Percentiles rank a stretch among this genome's conserved stretches.
phyloP scores from a whole-genome alignment of 2,888 invertebrate genomes.

The Standfussiana lucernea region DNA sequence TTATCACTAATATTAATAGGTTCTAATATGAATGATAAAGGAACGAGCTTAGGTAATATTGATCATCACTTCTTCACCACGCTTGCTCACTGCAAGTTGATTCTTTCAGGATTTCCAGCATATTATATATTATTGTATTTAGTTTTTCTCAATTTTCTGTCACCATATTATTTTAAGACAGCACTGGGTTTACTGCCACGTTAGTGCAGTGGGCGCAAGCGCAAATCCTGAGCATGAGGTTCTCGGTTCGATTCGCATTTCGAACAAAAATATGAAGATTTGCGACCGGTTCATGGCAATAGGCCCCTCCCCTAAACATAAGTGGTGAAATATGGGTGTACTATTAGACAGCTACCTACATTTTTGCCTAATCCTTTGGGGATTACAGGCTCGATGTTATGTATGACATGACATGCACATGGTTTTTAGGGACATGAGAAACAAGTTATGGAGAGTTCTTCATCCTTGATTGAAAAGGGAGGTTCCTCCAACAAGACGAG shows the following conservation, averaged over 20 bases:
- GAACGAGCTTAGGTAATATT: background rate
- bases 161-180: background rate
- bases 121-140: background rate
- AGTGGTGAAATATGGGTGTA: too few relatives aligned
- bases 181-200: too few relatives aligned
- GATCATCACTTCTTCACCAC: background rate
- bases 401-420: too few relatives aligned
- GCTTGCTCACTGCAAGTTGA: background rate
- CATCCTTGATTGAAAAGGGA: background rate
- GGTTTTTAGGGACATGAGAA: background rate
- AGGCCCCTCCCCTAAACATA: too few relatives aligned
- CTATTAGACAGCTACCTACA: too few relatives aligned
- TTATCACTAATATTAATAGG: too few relatives aligned
- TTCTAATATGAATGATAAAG: too few relatives aligned
- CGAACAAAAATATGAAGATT: background rate
- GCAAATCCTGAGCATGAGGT: background rate
- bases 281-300: background rate
- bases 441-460: background rate
- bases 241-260: background rate
- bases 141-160: background rate
- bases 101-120: background rate
- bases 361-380: too few relatives aligned
- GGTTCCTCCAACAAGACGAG: background rate
- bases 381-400: too few relatives aligned
- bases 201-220: too few relatives aligned